Evolutionary conservation across 2,797 vertebrate genomes (phyloP), one percentile per base, ranked within the genome.

Genomic region (Aeoliscus strigatus): DNA sequence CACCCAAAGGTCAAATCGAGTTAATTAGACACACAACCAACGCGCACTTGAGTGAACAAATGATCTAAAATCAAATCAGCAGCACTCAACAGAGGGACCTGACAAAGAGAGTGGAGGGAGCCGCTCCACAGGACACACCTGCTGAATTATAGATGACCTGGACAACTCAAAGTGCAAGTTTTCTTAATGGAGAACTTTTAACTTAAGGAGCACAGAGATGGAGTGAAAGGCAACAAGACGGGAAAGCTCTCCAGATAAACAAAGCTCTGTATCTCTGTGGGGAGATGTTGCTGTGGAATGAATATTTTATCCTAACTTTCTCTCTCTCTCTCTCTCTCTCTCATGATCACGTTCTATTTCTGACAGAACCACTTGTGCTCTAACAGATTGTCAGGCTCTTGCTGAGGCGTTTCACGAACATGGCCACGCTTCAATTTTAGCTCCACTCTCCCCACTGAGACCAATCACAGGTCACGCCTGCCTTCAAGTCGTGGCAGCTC

Each of bases 81-180:
- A 42, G 41, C 2, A 2, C 45, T 50, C 26, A n/a, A n/a, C n/a
- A n/a, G n/a, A n/a, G n/a, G n/a, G n/a, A n/a, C n/a, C n/a, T n/a
- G n/a, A n/a, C n/a, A n/a, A n/a, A n/a, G n/a, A n/a, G n/a, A n/a
- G n/a, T 33, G 18, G 45, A 41, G 38, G 28, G 47, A 60, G 24
- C 26, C 62, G 43, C 39, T 51, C 10, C 14, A 38, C 3, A 1
- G 37, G 41, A 74, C 39, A 52, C 56, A 56, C 33, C 55, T 51
- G 39, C 23, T 80, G 8, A 68, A 80, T 80, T 71, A 80, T 79
- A 40, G 11, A 81, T 66, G 34, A 47, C 5, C 24, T 47, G 46
- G 51, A 69, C 38, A 67, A 61, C 48, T 51, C 15, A 49, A 58
- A 54, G 59, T 36, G 53, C 40, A 49, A 65, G 51, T 52, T 46